Percentiles rank a stretch among this genome's conserved stretches.
Evolutionary conservation across 2,113 vertebrate genomes (phyloP).

Genomic region (Oncorhynchus keta): DNA sequence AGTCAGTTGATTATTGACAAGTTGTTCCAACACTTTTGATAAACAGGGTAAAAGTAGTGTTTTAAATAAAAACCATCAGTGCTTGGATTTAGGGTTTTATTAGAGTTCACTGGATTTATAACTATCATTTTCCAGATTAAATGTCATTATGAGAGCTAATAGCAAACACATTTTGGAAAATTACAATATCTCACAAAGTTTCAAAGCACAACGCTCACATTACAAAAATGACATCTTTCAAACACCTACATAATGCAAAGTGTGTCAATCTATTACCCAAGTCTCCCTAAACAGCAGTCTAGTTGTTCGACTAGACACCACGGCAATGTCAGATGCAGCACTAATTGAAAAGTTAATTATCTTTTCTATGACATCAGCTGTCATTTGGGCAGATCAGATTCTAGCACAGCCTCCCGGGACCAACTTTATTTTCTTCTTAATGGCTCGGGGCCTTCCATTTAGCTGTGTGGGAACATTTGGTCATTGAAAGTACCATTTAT

Average conservation of each 20-base stretch:
- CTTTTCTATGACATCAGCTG: slow-evolving; percentile 96
- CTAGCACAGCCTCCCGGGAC: slow-evolving; percentile 79
- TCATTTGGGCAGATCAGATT: slow-evolving; percentile 89
- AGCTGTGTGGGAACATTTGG: slow-evolving; percentile 88
- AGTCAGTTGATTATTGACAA: too few relatives aligned
- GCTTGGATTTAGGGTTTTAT: not conserved
- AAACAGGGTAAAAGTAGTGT: not conserved
- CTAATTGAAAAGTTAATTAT: slow-evolving; percentile 99
- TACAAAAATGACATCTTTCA: slow-evolving; percentile 25
- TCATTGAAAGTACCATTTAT: slow-evolving; percentile 92
- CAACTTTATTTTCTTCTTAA: slow-evolving; percentile 83
- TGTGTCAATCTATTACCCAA: slow-evolving; percentile 41
- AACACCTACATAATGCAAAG: slow-evolving; percentile 34
- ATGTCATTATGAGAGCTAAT: not conserved
- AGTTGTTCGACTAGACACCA: slow-evolving; percentile 69
- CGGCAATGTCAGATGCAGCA: slow-evolving; percentile 81
- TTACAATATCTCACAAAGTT: not conserved
- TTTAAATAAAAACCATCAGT: not conserved
- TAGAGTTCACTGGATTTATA: not conserved
- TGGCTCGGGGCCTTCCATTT: slow-evolving; percentile 85
- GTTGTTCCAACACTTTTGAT: too few relatives aligned
- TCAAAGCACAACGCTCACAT: slow-evolving; percentile 26
- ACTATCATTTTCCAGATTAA: not conserved
- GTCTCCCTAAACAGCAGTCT: slow-evolving; percentile 50
- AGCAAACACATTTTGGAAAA: not conserved